Base-by-base conservation (phyloP, 1,140 invertebrate genomes). In the Camponotus pennsylvanicus region DNA sequence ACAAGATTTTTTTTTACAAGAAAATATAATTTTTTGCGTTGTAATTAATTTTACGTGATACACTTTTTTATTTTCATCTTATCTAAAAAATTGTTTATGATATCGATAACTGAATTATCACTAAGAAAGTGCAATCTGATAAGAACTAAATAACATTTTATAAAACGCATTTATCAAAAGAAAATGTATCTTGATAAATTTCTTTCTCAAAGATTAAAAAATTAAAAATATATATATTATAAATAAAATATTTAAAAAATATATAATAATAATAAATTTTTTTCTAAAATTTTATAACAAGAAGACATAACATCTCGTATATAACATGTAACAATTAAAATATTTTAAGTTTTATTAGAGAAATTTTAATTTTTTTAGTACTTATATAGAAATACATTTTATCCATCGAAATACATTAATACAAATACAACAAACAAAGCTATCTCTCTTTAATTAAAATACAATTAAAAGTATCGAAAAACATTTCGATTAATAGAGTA, bases 21-120 rank as follows among this genome's bases (percentile, higher is more conserved):
- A 52, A 3, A 52, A 32, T 8, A 9, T 15, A 40, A 61, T 11
- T 11, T 11, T 13, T 49, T 32, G 1, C 13, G 9, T 63, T 40
- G 34, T 34, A 32, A 37, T 67, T 32, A 49, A 52, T 45, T 64
- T 3, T 49, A 18, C 32, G n/a, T 21, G 6, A 55, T 55, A 27
- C 55, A 55, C 18, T 34, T 32, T 32, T 45, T 21, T 71, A 71
- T 42, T 59, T 82, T 49, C 3, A 55, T 40, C 8, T 55, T 40
- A 55, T 80, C 77, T 40, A 6, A 67, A 80, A 79, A 69, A 21
- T 15, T n/a, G 21, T 70, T 27, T 32, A 2, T n/a, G 45, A 57
- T 40, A 42, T 2, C 9, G 63, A 80, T 80, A 80, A 55, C 7
- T n/a, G 45, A 69, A 34, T 69, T 40, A 57, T 80, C 34, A 5